Base-by-base conservation (phyloP, 1,140 invertebrate species). In the Condylostylus longicornis region DNA sequence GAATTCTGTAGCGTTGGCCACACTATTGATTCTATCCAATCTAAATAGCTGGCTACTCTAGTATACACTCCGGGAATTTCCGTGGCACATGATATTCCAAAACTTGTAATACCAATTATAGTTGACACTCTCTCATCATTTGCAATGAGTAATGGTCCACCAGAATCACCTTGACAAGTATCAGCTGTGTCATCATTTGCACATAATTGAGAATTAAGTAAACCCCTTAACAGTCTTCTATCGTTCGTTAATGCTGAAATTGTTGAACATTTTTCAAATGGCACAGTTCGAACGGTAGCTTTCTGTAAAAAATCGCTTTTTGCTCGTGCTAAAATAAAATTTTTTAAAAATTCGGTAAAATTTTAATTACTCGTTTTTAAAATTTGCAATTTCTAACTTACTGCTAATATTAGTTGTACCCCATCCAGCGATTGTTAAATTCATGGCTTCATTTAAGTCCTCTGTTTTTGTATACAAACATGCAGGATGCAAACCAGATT, bases 61-160 rank as follows among this genome's bases (percentile, higher is more conserved):
- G 75, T 76, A 42, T 80, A 80, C 21, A 79, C 64, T 0, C 73
- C 82, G 1, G 80, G 77, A 52, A 81, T 70, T 33, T 72, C 65
- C 23, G 73, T 69, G 7, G 69, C 83, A 51, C 83, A 87, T 6
- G 81, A 80, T 46, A 76, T 70, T 3, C 87, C 87, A 46, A 82
- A 75, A 45, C 76, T 79, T 0, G 82, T 74, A 21, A 83, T 68
- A 3, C 79, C 80, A 6, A 71, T 76, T 29, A 81, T 53, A 44
- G 78, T 79, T 69, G 75, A 79, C 42, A 74, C 69, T 22, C 64
- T n/a, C n/a, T 42, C 8, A 15, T 28, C 9, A 42, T 33, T 40
- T 2, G 54, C 43, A 5, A 49, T 35, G 5, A 71, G 51, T 9
- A 77, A 45, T 0, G 74, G 70, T 3, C 73, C 74, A 6, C 74